Evolutionary conservation across 2,797 vertebrate genomes (phyloP).

Genomic region (Streptopelia turtur): DNA sequence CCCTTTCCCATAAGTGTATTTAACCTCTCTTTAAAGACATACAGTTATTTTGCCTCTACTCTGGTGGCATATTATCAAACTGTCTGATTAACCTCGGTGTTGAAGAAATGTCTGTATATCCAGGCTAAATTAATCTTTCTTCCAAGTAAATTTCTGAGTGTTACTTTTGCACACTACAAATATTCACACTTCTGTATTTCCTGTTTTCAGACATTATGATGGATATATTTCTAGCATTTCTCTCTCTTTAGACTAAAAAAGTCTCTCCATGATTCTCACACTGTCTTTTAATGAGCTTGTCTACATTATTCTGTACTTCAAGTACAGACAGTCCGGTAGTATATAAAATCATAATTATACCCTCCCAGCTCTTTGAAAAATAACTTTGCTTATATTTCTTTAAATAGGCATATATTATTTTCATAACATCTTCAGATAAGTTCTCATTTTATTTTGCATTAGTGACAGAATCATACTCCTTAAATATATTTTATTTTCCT

Average conservation of each 20-base stretch:
- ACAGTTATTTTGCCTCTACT: neutral
- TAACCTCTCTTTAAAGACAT: neutral
- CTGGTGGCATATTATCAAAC: neutral
- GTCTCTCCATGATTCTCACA: neutral
- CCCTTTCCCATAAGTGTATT: neutral
- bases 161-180: neutral
- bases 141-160: neutral
- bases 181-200: neutral
- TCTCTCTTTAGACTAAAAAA: neutral
- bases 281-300: neutral
- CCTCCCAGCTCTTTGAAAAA: neutral
- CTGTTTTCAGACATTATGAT: neutral
- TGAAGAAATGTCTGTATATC: neutral
- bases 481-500: neutral
- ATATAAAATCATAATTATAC: neutral
- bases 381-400: neutral
- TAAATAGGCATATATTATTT: neutral
- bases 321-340: neutral
- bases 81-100: neutral
- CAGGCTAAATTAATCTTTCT: neutral
- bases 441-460: neutral
- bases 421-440: neutral
- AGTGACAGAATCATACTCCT: neutral
- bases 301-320: neutral
- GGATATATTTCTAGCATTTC: neutral